phyloP scores from a whole-genome alignment of 1,140 invertebrate genomes.

The Ceratina japonica region DNA sequence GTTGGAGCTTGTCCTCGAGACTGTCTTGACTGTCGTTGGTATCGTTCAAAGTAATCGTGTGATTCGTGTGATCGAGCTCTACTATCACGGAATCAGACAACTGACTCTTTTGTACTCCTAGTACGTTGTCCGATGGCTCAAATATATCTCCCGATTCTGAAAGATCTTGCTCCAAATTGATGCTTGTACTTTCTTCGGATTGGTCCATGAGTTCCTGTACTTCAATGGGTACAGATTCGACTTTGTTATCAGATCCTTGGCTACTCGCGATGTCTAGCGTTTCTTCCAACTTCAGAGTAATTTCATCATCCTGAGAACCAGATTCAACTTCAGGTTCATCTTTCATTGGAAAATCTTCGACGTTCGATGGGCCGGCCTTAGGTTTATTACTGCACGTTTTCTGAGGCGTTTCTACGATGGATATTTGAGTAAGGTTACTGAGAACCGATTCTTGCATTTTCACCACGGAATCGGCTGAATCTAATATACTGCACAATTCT shows the following conservation, averaged over 20 bases:
- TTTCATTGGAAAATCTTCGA: slow-evolving; percentile 12
- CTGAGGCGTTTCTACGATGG: slow-evolving; percentile 47
- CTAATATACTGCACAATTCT: slow-evolving; percentile 74
- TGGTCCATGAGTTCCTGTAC: slow-evolving; percentile 38
- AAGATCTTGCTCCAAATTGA: slow-evolving; percentile 61
- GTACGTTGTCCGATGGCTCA: slow-evolving; percentile 59
- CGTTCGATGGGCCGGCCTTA: slow-evolving; percentile 25
- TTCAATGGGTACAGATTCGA: slow-evolving; percentile 25
- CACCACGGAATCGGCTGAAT: slow-evolving; percentile 72
- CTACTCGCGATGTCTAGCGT: slow-evolving; percentile 14
- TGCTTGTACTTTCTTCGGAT: slow-evolving; percentile 44
- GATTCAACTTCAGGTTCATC: slow-evolving; percentile 10
- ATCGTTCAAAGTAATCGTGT: slow-evolving; percentile 74
- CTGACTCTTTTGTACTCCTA: slow-evolving; percentile 58
- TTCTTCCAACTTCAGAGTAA: slow-evolving; percentile 24
- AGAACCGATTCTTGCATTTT: slow-evolving; percentile 77
- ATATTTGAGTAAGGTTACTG: slow-evolving; percentile 72
- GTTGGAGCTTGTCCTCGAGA: slow-evolving; percentile 76
- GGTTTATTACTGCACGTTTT: slow-evolving; percentile 50
- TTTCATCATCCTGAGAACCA: slow-evolving; percentile 17
- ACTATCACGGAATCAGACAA: slow-evolving; percentile 69
- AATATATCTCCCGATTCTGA: slow-evolving; percentile 71
- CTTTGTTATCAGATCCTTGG: slow-evolving; percentile 26
- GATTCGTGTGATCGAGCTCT: slow-evolving; percentile 63
- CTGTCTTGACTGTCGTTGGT: slow-evolving; percentile 76